Percentiles rank a stretch among this genome's conserved stretches.
Evolutionary conservation across 1,140 invertebrate species (phyloP).

Genomic region (Portunus trituberculatus): DNA sequence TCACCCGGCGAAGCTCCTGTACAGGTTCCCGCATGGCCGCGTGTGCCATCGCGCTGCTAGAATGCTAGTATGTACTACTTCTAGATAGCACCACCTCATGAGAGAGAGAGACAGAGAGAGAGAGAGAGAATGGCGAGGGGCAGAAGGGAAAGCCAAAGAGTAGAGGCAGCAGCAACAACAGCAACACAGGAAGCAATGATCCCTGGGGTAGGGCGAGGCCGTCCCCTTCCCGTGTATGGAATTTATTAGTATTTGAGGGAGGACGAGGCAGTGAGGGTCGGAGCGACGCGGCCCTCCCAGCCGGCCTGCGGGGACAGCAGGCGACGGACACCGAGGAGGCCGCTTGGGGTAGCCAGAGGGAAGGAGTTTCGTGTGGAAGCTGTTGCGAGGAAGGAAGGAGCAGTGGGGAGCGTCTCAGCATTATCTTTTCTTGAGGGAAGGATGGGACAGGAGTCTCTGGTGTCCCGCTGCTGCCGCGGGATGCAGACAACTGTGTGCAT

Average conservation of each 20-base stretch:
- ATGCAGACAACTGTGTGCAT: background rate
- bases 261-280: slow-evolving; percentile 25
- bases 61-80: background rate
- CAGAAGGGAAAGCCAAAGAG: background rate
- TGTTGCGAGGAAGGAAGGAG: background rate
- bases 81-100: background rate
- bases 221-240: slow-evolving; percentile 42
- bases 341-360: background rate
- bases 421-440: background rate
- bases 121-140: background rate
- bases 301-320: background rate
- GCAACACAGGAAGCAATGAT: slow-evolving; percentile 5
- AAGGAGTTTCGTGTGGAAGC: background rate
- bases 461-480: background rate
- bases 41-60: background rate
- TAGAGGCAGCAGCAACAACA: background rate
- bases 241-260: slow-evolving; percentile 53
- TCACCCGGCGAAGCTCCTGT: background rate
- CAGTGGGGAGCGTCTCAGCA: background rate
- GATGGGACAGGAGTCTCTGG: background rate
- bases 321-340: background rate
- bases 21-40: background rate
- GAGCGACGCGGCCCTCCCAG: background rate
- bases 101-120: no score
- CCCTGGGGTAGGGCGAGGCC: slow-evolving; percentile 14